Conservation (phyloP, 2,113 vertebrate genomes). For the Notarius lentiginosus region DNA sequence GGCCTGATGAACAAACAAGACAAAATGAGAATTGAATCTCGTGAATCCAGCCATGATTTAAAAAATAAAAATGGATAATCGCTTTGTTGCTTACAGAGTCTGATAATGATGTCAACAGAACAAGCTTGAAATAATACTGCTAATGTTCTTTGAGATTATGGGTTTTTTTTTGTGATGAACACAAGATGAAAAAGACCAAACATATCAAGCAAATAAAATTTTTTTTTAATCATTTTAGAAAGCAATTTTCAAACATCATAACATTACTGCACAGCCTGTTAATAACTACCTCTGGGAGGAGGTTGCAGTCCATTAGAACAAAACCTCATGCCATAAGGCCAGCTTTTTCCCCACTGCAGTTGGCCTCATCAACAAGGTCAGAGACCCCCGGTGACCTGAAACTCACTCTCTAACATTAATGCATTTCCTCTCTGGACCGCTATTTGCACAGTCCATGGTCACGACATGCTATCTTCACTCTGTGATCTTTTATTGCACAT, state of each 20-base stretch:
- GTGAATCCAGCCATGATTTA: not conserved
- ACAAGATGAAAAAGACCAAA: not conserved
- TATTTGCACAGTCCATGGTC: too few relatives aligned
- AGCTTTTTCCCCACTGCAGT: too few relatives aligned
- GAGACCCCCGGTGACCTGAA: too few relatives aligned
- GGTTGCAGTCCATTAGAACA: too few relatives aligned
- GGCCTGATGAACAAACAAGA: slow-evolving; percentile 68
- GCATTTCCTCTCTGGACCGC: too few relatives aligned
- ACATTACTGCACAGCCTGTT: not conserved
- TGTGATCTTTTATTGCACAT: too few relatives aligned
- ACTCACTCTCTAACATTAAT: too few relatives aligned
- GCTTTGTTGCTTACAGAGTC: not conserved
- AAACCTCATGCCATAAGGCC: too few relatives aligned
- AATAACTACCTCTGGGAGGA: not conserved
- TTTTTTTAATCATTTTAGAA: too few relatives aligned
- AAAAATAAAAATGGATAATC: too few relatives aligned
- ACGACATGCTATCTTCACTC: too few relatives aligned
- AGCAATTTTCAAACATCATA: not conserved
- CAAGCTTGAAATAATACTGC: not conserved
- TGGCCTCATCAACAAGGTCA: too few relatives aligned
- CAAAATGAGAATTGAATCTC: not conserved
- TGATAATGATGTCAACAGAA: not conserved
- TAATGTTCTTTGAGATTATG: not conserved
- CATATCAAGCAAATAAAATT: not conserved
- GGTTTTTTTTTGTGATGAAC: not conserved